phyloP scores from a whole-genome alignment of 2,888 invertebrate genomes.

The Scaptomyza flava region DNA sequence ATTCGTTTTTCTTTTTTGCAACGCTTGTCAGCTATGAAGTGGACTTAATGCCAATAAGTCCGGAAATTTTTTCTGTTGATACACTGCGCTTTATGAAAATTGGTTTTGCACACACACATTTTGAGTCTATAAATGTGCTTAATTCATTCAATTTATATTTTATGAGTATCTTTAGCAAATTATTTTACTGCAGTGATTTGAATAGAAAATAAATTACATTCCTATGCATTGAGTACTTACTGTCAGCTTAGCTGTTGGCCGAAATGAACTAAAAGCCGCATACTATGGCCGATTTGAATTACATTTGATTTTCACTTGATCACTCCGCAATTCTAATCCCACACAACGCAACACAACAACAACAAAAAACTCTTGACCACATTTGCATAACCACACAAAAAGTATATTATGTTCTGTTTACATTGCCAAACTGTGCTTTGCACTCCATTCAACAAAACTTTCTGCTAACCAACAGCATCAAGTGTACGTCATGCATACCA shows the following conservation, averaged over 20 bases:
- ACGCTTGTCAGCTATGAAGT: conserved; percentile 50
- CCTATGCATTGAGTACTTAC: conserved; percentile 1
- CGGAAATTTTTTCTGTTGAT: conserved; percentile 10
- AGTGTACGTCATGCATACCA: conserved; percentile 51
- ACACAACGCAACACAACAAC: conserved; percentile 5
- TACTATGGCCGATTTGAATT: conserved; percentile 32
- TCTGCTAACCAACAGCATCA: conserved; percentile 41
- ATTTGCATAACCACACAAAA: conserved; percentile 52
- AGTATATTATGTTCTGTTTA: conserved; percentile 57
- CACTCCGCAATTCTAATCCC: conserved; percentile 9
- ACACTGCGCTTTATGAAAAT: conserved; percentile 30
- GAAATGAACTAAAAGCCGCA: conserved; percentile 15
- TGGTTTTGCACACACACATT: conserved; percentile 50
- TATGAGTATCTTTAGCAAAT: not conserved
- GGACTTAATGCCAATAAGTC: conserved; percentile 53
- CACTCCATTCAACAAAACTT: conserved; percentile 52
- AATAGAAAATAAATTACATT: not conserved
- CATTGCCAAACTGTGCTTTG: conserved; percentile 52
- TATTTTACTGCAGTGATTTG: not conserved
- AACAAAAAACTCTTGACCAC: conserved; percentile 22
- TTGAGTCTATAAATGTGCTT: conserved; percentile 11
- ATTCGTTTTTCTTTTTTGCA: conserved; percentile 16
- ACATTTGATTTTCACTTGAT: conserved; percentile 54
- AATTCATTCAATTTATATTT: not conserved
- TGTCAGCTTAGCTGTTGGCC: conserved; percentile 14